Evolutionary conservation across 2,113 vertebrate species (phyloP).

Genomic region (Heloderma charlesbogerti): DNA sequence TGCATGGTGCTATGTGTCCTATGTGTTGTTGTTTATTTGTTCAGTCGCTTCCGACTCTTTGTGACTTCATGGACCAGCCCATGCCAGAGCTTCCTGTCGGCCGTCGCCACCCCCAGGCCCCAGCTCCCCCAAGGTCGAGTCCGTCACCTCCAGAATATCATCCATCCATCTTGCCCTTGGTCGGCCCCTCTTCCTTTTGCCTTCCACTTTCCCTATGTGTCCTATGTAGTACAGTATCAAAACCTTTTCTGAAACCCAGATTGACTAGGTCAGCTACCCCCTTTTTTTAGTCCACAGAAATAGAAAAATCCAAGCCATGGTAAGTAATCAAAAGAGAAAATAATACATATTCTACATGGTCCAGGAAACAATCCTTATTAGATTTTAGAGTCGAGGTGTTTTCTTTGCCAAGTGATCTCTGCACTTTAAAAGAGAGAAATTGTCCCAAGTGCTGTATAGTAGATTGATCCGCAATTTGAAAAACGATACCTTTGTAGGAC

Average conservation of each 20-base stretch:
- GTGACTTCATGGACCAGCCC: too few relatives aligned
- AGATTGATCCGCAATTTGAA: conserved; percentile 36
- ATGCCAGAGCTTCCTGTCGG: too few relatives aligned
- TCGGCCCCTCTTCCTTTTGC: too few relatives aligned
- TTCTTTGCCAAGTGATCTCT: conserved; percentile 31
- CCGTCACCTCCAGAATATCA: too few relatives aligned
- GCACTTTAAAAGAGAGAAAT: conserved; percentile 37
- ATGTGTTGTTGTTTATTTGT: too few relatives aligned
- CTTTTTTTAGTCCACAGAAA: not conserved
- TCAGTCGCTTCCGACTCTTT: too few relatives aligned
- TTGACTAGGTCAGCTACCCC: not conserved
- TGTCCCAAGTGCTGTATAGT: not conserved
- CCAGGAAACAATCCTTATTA: not conserved
- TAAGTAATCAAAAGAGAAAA: conserved; percentile 20
- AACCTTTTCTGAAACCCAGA: not conserved
- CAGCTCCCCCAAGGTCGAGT: too few relatives aligned
- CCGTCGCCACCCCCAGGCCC: too few relatives aligned
- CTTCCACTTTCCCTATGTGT: too few relatives aligned
- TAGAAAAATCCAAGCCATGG: not conserved
- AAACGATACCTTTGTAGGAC: conserved; percentile 14
- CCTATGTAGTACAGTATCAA: not conserved
- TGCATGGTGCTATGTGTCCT: not conserved
- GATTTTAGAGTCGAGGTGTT: conserved; percentile 4
- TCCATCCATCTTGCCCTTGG: too few relatives aligned
- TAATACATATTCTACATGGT: conserved; percentile 1